These are phyloP conservation scores for Rhogogaster chlorosoma DNA, from an alignment of 2,888 invertebrate genomes.

Conservation along the genomic window DNA sequence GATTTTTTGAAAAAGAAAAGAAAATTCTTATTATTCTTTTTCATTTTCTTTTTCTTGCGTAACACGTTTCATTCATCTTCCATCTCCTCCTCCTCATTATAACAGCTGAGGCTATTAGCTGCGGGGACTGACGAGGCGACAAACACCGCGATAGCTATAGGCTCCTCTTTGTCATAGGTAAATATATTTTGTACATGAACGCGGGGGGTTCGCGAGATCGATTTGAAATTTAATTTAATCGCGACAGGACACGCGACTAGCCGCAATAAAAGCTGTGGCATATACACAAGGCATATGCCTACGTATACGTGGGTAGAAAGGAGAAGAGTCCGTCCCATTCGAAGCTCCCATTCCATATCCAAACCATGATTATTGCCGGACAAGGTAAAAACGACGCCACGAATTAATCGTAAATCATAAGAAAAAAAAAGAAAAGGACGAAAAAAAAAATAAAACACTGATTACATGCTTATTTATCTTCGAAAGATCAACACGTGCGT, in stretches of 20 bases:
- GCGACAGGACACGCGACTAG: conserved; percentile 30
- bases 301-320: too few species aligned
- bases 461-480: background rate
- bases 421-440: background rate
- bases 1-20: too few species aligned
- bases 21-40: background rate
- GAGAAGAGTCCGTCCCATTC: background rate
- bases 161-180: background rate
- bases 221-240: conserved; percentile 41
- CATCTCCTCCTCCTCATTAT: background rate
- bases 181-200: background rate
- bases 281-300: too few species aligned
- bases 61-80: background rate
- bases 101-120: background rate
- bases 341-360: background rate
- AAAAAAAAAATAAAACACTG: background rate
- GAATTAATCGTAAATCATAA: background rate
- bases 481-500: background rate
- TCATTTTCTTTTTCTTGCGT: background rate
- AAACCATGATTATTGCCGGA: background rate
- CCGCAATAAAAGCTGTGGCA: conserved; percentile 15
- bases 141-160: too few species aligned
- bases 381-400: background rate
- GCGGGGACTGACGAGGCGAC: background rate
- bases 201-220: background rate